phyloP scores from a whole-genome alignment of 2,113 vertebrate genomes.

The Collichthys lucidus region DNA sequence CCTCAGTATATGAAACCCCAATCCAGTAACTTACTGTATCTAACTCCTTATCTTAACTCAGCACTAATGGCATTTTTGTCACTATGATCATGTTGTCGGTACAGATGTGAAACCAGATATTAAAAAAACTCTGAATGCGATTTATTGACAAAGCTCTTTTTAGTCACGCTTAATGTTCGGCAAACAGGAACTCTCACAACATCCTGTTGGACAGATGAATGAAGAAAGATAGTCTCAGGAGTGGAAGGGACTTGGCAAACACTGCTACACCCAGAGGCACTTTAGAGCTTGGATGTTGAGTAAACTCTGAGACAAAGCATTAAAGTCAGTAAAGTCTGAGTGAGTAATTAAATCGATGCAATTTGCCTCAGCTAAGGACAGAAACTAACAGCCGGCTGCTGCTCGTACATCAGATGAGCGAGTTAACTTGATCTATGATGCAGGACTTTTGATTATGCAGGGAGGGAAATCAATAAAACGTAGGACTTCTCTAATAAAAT shows the following conservation, averaged over 20 bases:
- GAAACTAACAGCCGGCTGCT: not conserved
- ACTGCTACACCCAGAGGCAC: constrained; percentile 71
- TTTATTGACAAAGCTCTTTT: constrained; percentile 55
- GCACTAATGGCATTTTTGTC: not conserved
- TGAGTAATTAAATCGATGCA: constrained; percentile 17
- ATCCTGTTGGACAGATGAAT: constrained; percentile 70
- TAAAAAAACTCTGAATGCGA: constrained; percentile 30
- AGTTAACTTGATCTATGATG: constrained; percentile 8
- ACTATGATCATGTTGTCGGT: not conserved
- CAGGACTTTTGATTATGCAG: constrained; percentile 6
- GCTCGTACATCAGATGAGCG: not conserved
- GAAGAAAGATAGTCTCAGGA: constrained; percentile 41
- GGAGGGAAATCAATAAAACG: constrained; percentile 19
- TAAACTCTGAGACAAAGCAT: constrained; percentile 61
- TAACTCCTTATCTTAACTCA: constrained; percentile 4
- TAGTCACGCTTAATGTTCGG: constrained; percentile 53
- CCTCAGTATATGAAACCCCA: not conserved
- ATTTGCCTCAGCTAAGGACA: constrained; percentile 18
- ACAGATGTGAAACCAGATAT: constrained; percentile 2
- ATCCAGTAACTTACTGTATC: constrained; percentile 2
- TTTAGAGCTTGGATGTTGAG: constrained; percentile 36
- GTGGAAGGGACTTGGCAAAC: constrained; percentile 75
- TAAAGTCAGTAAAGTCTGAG: constrained; percentile 25
- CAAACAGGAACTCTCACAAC: constrained; percentile 75
- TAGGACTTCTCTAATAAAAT: not conserved